phyloP scores from a whole-genome alignment of 2,888 invertebrate genomes.

The Aethes cnicana region DNA sequence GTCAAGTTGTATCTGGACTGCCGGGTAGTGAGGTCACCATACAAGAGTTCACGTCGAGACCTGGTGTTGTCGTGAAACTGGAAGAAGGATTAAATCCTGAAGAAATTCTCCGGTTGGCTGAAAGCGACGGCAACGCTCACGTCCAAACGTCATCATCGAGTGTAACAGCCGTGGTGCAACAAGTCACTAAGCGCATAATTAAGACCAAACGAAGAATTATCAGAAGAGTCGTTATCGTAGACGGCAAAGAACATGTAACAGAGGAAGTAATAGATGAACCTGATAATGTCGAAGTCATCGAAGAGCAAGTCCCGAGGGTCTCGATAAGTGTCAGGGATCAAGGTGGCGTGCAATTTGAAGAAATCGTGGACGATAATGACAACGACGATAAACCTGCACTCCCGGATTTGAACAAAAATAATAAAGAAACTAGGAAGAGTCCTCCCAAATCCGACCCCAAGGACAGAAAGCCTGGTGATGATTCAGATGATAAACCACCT shows the following conservation, averaged over 20 bases:
- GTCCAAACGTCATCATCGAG: constrained; percentile 86
- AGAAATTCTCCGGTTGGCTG: constrained; percentile 67
- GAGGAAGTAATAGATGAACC: constrained; percentile 94
- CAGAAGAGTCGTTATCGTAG: constrained; percentile 88
- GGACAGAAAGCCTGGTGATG: not conserved
- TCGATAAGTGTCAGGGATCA: constrained; percentile 85
- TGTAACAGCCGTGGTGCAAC: constrained; percentile 90
- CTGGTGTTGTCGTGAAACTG: constrained; percentile 82
- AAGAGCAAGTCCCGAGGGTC: constrained; percentile 87
- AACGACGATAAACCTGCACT: constrained; percentile 5
- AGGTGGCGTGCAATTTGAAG: constrained; percentile 71
- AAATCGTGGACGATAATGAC: constrained; percentile 51
- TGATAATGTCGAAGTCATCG: constrained; percentile 87
- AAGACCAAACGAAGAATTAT: constrained; percentile 89
- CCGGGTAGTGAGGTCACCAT: constrained; percentile 84
- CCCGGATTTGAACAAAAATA: not conserved
- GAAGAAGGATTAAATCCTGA: constrained; percentile 80
- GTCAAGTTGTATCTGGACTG: constrained; percentile 84
- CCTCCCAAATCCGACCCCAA: not conserved
- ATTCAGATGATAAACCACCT: constrained; percentile 1
- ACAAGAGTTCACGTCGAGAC: constrained; percentile 85
- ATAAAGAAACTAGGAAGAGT: not conserved
- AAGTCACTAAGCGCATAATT: constrained; percentile 90
- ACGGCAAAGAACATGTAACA: constrained; percentile 91
- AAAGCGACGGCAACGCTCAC: constrained; percentile 65